These are phyloP conservation scores for Exaiptasia diaphana DNA, from an alignment of 64 coral and sea anemone genomes.

Conservation along the genomic window DNA sequence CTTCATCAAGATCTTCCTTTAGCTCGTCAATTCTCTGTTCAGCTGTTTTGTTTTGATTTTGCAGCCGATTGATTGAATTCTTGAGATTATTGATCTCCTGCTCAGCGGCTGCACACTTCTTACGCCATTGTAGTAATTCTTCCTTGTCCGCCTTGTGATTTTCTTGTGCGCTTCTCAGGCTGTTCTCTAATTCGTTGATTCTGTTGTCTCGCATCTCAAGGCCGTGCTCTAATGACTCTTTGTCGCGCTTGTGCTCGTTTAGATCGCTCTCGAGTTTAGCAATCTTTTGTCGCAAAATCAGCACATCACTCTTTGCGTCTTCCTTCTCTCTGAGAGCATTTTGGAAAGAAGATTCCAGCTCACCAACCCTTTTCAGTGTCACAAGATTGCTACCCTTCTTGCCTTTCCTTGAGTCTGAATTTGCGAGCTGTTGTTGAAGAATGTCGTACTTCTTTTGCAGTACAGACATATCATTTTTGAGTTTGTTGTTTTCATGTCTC, in stretches of 20 bases:
- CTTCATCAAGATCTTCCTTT: slow-evolving; percentile 67
- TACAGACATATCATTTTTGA: slow-evolving; percentile 72
- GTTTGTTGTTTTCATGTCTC: slow-evolving; percentile 67
- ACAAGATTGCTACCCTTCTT: slow-evolving; percentile 58
- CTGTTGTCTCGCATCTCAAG: slow-evolving; percentile 52
- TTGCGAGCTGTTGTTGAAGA: slow-evolving; percentile 63
- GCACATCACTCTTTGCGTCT: slow-evolving; percentile 51
- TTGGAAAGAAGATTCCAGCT: slow-evolving; percentile 70
- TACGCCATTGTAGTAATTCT: slow-evolving; percentile 75
- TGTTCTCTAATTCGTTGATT: slow-evolving; percentile 69
- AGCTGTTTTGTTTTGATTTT: slow-evolving; percentile 31
- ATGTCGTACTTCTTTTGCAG: slow-evolving; percentile 72
- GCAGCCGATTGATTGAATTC: slow-evolving; percentile 29
- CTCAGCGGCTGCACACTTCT: slow-evolving; percentile 48
- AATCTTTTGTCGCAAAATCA: slow-evolving; percentile 66
- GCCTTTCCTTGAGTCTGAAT: slow-evolving; percentile 6
- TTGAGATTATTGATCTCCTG: slow-evolving; percentile 68
- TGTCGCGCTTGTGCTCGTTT: slow-evolving; percentile 67
- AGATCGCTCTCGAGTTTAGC: slow-evolving; percentile 62
- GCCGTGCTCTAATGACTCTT: slow-evolving; percentile 61
- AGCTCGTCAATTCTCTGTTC: slow-evolving; percentile 63
- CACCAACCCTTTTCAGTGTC: slow-evolving; percentile 64
- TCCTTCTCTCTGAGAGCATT: slow-evolving; percentile 73
- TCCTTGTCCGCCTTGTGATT: slow-evolving; percentile 81
- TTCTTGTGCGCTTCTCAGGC: slow-evolving; percentile 65